Base-by-base conservation (phyloP, 2,888 invertebrate species). In the Syrphus vitripennis region DNA sequence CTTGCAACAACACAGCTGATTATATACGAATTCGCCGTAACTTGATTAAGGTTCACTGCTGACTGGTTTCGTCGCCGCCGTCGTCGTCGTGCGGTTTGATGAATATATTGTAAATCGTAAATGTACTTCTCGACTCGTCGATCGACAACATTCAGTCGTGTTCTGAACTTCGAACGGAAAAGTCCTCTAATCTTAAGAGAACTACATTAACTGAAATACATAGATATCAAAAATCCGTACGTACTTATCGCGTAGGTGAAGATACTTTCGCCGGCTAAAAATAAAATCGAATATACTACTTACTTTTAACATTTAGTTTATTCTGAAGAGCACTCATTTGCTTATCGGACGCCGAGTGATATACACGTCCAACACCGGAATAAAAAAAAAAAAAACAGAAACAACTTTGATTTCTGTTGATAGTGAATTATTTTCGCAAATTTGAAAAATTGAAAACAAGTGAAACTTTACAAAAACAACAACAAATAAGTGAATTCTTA, bases 301-400 rank as follows among this genome's bases (percentile, higher is more conserved):
- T 24, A 24, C 87, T 87, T 87, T 87, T 79, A 92, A 90, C 90
- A 90, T 84, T 88, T 89, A 89, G 91, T 89, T 88, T 70, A 87
- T 88, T 89, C 90, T 90, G 91, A 90, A 89, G 88, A 89, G 88
- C 89, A 90, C 88, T 90, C 91, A 91, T 91, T 92, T 91, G 92
- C 89, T 89, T 88, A 89, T 88, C 90, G 90, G 89, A 88, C 90
- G 90, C 90, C 89, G 90, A 89, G 89, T 89, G 89, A 34, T 53
- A 37, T 19, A 65, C 55, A 53, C 76, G 65, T 67, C 70, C 75
- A 65, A 48, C 48, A 48, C 48, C 45, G 81, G 76, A 84, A 81
- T 78, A 26, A 16, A 67, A 14, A 29, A 16, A 37, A 89, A 88
- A 88, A 81, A 53, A 12, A 59, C 26, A n/a, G 1, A 55, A 53